Evolutionary conservation across 30 jellyfish, hydroid and myxozoan species (phyloP), one percentile per base, ranked within the genome.

Genomic region (Cassiopea xamachana): DNA sequence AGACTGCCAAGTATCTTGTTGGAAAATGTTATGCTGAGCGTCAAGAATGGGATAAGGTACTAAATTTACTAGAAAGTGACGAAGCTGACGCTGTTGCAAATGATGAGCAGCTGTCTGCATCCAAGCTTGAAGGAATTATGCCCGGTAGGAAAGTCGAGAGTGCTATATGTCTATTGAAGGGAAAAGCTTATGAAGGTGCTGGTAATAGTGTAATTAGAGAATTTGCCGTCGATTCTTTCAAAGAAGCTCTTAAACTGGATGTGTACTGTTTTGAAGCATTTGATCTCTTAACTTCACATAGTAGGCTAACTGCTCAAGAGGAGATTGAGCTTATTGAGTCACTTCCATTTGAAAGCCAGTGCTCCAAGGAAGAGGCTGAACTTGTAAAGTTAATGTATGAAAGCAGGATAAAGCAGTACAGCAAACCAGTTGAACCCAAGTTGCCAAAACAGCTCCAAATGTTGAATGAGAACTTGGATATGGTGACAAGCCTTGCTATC

Each of bases 201-300:
- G 99, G 95, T 15, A 87, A 84, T 47, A 73, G 88, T 50, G 39
- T 79, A 3, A 78, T 78, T 3, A 82, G 82, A 62, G 89, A 83
- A 19, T 71, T 90, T n/a, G 99, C 99, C 10, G 90, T 81, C 2
- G 96, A 95, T 13, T 94, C 97, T 12, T 95, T 76, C 85, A 95
- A 95, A 72, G 98, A 95, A 47, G 98, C 99, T 46, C 75, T 95
- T 43, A 88, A 79, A 68, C 89, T 77, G 44, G 99, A 95, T 86
- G 97, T 95, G 59, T 95, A 87, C 64, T 95, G 99, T 75, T 95
- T 87, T 91, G 99, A 95, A 64, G 99, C 99, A 2, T 88, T 95
- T 72, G 97, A 95, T 73, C 78, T 77, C 43, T 91, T 95, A 14
- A 89, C 93, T 7, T 84, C 99, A 15, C 98, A 95, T 77, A 62